Evolutionary conservation across 2,888 invertebrate species (phyloP).

Genomic region (Listrodromus nycthemerus): DNA sequence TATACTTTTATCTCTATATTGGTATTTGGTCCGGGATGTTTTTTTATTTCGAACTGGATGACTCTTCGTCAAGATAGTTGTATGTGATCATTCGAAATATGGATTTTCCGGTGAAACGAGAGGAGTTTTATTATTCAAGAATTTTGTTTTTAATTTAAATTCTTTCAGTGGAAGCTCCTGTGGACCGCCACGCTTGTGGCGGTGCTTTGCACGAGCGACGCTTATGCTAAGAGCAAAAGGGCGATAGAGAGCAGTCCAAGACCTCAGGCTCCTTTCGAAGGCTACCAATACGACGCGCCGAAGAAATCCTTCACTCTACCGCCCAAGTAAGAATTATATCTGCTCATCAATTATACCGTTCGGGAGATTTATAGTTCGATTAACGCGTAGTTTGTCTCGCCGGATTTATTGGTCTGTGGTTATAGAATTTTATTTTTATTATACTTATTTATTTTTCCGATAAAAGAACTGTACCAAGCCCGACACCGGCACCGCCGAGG

Average conservation of each 20-base stretch:
- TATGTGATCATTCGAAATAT: slow-evolving; percentile 2
- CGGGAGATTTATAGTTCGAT: background rate
- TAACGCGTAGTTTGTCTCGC: background rate
- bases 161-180: slow-evolving; percentile 79
- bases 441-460: slow-evolving; percentile 12
- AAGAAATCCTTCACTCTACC: slow-evolving; percentile 77
- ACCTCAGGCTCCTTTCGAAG: slow-evolving; percentile 75
- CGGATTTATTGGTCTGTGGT: background rate
- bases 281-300: slow-evolving; percentile 78
- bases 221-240: slow-evolving; percentile 77
- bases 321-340: slow-evolving; percentile 70
- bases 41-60: background rate
- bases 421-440: slow-evolving; percentile 25
- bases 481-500: slow-evolving; percentile 68
- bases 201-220: slow-evolving; percentile 79
- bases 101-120: background rate
- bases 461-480: slow-evolving; percentile 57
- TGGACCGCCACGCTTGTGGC: slow-evolving; percentile 81
- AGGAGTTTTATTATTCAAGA: background rate
- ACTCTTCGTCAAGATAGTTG: background rate
- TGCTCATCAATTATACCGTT: background rate
- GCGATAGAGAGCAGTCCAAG: slow-evolving; percentile 78
- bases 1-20: slow-evolving; percentile 30
- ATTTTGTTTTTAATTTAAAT: slow-evolving; percentile 36
- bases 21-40: slow-evolving; percentile 45